phyloP scores from a whole-genome alignment of 2,113 vertebrate species.

The Pituophis catenifer region DNA sequence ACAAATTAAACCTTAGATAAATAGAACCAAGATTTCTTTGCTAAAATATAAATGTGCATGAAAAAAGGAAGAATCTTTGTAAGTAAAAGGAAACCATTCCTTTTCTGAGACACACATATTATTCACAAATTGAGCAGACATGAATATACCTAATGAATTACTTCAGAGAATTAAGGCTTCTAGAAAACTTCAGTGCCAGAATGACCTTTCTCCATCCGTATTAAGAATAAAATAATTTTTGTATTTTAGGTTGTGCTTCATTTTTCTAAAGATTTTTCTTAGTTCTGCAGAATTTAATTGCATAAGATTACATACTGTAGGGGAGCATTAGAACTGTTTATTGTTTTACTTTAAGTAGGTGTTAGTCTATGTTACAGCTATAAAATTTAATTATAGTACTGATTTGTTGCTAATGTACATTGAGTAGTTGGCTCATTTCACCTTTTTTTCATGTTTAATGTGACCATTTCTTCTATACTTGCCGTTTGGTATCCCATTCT shows the following conservation, averaged over 20 bases:
- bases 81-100: slow-evolving; percentile 58
- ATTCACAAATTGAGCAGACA: slow-evolving; percentile 64
- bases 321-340: slow-evolving; percentile 72
- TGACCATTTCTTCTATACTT: slow-evolving; percentile 91
- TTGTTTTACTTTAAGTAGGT: slow-evolving; percentile 70
- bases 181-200: slow-evolving; percentile 71
- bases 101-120: slow-evolving; percentile 53
- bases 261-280: slow-evolving; percentile 52
- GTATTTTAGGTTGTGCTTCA: slow-evolving; percentile 73
- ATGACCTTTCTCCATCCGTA: slow-evolving; percentile 70
- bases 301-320: slow-evolving; percentile 66
- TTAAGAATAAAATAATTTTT: slow-evolving; percentile 63
- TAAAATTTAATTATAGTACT: slow-evolving; percentile 66
- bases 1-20: slow-evolving; percentile 36
- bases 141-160: slow-evolving; percentile 51
- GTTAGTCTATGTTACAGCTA: slow-evolving; percentile 75
- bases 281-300: slow-evolving; percentile 65
- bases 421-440: slow-evolving; percentile 78
- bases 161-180: slow-evolving; percentile 74
- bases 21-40: slow-evolving; percentile 45
- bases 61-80: slow-evolving; percentile 45
- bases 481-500: slow-evolving; percentile 88
- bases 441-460: slow-evolving; percentile 89
- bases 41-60: slow-evolving; percentile 38
- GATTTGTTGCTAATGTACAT: slow-evolving; percentile 54